Conservation (phyloP, 2,888 invertebrate species). For the Chrysina gloriosa region DNA sequence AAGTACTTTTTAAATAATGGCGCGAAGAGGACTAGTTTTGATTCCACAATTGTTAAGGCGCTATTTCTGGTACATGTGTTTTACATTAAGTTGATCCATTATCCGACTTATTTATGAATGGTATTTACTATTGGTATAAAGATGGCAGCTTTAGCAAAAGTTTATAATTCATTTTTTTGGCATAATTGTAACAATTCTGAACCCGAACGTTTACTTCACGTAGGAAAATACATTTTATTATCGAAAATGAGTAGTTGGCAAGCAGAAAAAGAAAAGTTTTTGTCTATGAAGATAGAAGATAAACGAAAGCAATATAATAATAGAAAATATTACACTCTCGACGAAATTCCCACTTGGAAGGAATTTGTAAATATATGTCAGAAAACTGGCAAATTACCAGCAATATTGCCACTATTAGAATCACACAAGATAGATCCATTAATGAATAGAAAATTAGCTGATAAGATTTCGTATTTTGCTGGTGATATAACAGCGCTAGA, state of each 20-base stretch:
- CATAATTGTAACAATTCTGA: too few relatives aligned
- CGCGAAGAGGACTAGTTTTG: too few relatives aligned
- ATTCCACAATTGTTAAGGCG: too few relatives aligned
- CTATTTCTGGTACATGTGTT: too few relatives aligned
- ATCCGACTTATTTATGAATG: too few relatives aligned
- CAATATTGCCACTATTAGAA: conserved; percentile 56
- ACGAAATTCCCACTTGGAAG: conserved; percentile 70
- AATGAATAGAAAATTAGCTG: conserved; percentile 66
- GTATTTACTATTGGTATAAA: too few relatives aligned
- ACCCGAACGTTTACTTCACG: too few relatives aligned
- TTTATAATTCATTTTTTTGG: too few relatives aligned
- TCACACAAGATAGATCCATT: conserved; percentile 62
- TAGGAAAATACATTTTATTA: too few relatives aligned
- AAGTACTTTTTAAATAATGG: too few relatives aligned
- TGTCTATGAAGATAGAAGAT: conserved; percentile 67
- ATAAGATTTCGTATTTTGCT: conserved; percentile 75
- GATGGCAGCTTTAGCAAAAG: too few relatives aligned
- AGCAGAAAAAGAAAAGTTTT: conserved; percentile 67
- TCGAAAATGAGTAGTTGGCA: conserved; percentile 66
- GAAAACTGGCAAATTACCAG: conserved; percentile 47
- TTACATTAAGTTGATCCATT: too few relatives aligned
- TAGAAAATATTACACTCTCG: conserved; percentile 62
- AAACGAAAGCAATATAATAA: conserved; percentile 68
- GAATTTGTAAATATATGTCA: conserved; percentile 62
- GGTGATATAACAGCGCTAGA: conserved; percentile 89